Base-by-base conservation (phyloP, 2,888 invertebrate genomes). In the Tachystola acroxantha region DNA sequence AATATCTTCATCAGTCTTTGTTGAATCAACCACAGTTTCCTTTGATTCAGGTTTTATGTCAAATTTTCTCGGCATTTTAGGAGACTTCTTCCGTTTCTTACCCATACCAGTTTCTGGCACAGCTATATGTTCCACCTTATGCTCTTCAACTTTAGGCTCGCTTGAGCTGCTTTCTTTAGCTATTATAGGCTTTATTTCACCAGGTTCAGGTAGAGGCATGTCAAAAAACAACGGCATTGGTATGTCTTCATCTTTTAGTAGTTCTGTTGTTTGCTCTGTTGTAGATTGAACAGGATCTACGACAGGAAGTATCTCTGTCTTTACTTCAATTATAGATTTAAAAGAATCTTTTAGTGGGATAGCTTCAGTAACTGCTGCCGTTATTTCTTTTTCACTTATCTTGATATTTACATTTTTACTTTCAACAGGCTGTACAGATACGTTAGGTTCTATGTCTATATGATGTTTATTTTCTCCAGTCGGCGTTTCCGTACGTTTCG, bases 1-100 rank as follows among this genome's bases (percentile, higher is more conserved):
- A 10, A 3, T 7, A 27, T 1, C 1, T 12, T 27, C 27, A 7
- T 27, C 27, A 27, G n/a, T 24, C 9, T 6, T 24, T 7, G 22
- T 22, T 24, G 24, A 24, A n/a, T 24, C n/a, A 4, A 24, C 24
- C 4, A n/a, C n/a, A 24, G n/a, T 2, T 11, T 14, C 28, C 14
- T 20, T 12, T 7, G n/a, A 7, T 19, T 30, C 43, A 14, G 30
- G 10, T 13, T 11, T 26, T 3, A 14, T 25, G 13, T 29, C 33
- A 3, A 10, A 22, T 29, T 39, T 39, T 16, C 6, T 34, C 6
- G 35, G 27, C 7, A 42, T 39, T 39, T 46, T 54, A 10, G 50
- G 48, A 1, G 46, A 44, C 24, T 53, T 49, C 30, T 41, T 47
- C 16, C 37, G 32, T 32, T 39, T 49, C 19, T 45, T 43, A n/a